phyloP scores from a whole-genome alignment of 1,140 invertebrate genomes.

The Dreissena rostriformis region DNA sequence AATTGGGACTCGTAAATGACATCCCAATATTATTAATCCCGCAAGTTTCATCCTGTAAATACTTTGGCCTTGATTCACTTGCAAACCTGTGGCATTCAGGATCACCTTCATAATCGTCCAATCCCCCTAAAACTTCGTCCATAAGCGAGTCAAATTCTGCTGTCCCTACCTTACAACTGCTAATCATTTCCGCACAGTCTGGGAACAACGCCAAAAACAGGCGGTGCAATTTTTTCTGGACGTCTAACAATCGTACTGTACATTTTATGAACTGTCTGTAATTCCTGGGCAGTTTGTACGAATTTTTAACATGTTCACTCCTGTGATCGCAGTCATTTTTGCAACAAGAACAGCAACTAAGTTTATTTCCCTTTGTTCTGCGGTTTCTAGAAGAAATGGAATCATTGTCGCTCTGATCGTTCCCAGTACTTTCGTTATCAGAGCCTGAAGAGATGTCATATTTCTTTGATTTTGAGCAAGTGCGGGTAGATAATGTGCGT shows the following conservation, averaged over 20 bases:
- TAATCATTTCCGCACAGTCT: slow-evolving; percentile 49
- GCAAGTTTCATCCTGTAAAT: not conserved
- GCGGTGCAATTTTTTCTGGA: slow-evolving; percentile 51
- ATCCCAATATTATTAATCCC: slow-evolving; percentile 22
- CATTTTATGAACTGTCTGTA: slow-evolving; percentile 36
- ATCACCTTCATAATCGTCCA: not conserved
- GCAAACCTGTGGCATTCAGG: not conserved
- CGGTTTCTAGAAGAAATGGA: slow-evolving; percentile 31
- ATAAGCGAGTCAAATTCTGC: slow-evolving; percentile 48
- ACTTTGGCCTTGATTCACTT: too few species aligned
- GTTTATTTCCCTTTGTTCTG: slow-evolving; percentile 33
- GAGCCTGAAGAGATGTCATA: not conserved
- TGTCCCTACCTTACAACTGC: slow-evolving; percentile 35
- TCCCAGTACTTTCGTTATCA: slow-evolving; percentile 6
- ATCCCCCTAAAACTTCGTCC: slow-evolving; percentile 33
- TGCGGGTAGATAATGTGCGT: not conserved
- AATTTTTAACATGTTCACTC: not conserved
- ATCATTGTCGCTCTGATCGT: slow-evolving; percentile 23
- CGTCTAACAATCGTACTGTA: slow-evolving; percentile 21
- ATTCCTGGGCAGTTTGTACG: slow-evolving; percentile 38
- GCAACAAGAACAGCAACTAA: slow-evolving; percentile 48
- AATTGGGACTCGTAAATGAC: slow-evolving; percentile 19
- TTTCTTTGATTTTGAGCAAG: not conserved
- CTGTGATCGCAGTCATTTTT: not conserved
- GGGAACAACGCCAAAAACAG: slow-evolving; percentile 49